Evolutionary conservation across 1,140 invertebrate species (phyloP), one percentile per base, ranked within the genome.

Genomic region (Formica exsecta): DNA sequence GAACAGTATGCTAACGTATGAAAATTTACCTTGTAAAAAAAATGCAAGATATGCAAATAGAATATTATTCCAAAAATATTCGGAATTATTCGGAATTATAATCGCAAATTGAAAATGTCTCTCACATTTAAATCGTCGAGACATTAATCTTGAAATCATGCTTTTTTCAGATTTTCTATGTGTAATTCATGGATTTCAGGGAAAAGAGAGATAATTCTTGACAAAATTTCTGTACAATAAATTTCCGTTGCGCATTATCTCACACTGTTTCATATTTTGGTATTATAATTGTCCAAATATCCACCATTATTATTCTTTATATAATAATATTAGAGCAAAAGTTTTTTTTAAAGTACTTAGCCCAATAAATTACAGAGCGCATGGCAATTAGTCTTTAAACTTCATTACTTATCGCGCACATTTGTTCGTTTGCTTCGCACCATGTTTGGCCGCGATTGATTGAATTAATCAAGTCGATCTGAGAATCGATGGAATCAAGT

Each of bases 311-410:
- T 77, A 65, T 77, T 25, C 36, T 13, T 8, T 19, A 9, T 11
- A 48, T 11, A 48, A 48, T 65, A 77, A 16, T 54, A 16, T 25
- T 22, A 38, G 1, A 4, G 29, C 4, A 38, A 76, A 64, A 64
- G 44, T 3, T 89, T 86, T 76, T 64, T 57, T 32, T 44, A 29
- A 38, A 32, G 19, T 2, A 75, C 51, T 84, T 57, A 19, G 48
- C n/a, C 16, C 44, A 22, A 22, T 54, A 41, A 71, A 32, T 77
- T 51, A 11, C 51, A 32, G 29, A 86, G 44, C 44, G 54, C 76
- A 66, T 70, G 70, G 65, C 41, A 71, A 87, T 87, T 88, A 87
- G 57, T 85, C 73, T 87, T 77, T 68, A 71, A 85, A 88, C 57
- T 62, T 87, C 73, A 65, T 85, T 85, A 73, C 29, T 61, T 87